Evolutionary conservation across 2,888 invertebrate species (phyloP).

Genomic region (Eupeodes latifasciatus): DNA sequence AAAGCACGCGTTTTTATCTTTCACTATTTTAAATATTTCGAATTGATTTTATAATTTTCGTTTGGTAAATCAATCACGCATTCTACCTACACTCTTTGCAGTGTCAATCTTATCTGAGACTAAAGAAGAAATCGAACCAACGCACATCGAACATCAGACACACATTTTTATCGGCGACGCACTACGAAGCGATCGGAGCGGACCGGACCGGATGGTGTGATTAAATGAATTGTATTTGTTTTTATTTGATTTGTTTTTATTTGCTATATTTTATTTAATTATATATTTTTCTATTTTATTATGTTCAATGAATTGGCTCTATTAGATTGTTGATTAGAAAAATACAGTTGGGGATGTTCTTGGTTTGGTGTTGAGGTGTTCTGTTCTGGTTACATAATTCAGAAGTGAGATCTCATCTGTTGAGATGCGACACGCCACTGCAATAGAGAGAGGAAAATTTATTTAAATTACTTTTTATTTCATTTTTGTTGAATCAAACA

Average conservation of each 20-base stretch:
- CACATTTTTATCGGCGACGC: no score
- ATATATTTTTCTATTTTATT: conserved; percentile 46
- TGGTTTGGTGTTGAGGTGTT: conserved; percentile 16
- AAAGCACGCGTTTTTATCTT: conserved; percentile 28
- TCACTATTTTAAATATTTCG: conserved; percentile 32
- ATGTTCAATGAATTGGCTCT: conserved; percentile 67
- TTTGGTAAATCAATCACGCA: conserved; percentile 41
- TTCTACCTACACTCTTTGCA: conserved; percentile 34
- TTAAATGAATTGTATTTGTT: conserved; percentile 56
- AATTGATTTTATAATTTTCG: conserved; percentile 13
- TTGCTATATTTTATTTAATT: conserved; percentile 40
- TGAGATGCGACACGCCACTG: conserved; percentile 22
- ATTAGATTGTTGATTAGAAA: not conserved
- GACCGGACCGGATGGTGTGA: conserved; percentile 33
- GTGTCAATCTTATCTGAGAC: conserved; percentile 64
- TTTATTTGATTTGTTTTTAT: conserved; percentile 44
- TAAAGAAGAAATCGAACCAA: conserved; percentile 27
- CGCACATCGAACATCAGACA: conserved; percentile 38
- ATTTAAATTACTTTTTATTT: conserved; percentile 5
- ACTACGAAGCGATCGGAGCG: no score
- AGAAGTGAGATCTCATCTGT: not conserved
- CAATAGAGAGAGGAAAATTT: conserved; percentile 26
- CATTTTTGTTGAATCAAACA: not conserved
- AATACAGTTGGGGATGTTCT: conserved; percentile 43
- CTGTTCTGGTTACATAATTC: conserved; percentile 61